phyloP scores from a whole-genome alignment of 2,888 invertebrate genomes.

The Seira musarum region DNA sequence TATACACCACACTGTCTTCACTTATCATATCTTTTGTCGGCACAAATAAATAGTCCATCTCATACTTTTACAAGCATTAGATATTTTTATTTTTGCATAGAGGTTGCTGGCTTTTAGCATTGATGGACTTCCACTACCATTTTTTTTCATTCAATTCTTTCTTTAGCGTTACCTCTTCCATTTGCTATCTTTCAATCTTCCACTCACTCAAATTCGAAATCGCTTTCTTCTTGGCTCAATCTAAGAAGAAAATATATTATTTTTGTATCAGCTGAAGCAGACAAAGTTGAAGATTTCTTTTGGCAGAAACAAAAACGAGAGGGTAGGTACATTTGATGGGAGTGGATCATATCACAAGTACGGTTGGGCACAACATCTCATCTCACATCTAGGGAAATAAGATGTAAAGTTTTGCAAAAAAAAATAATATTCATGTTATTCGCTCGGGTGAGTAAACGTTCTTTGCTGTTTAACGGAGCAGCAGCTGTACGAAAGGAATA shows the following conservation, averaged over 20 bases:
- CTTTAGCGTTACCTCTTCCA: constrained; percentile 49
- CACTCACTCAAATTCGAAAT: constrained; percentile 54
- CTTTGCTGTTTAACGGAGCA: too few species aligned
- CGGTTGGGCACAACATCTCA: too few species aligned
- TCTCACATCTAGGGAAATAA: too few species aligned
- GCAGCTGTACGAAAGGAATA: too few species aligned
- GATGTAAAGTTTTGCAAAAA: too few species aligned
- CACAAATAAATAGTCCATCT: constrained; percentile 28
- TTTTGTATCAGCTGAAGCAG: constrained; percentile 39
- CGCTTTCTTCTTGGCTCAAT: constrained; percentile 54
- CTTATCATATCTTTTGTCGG: constrained; percentile 10
- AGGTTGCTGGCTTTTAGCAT: constrained; percentile 39
- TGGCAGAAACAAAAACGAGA: constrained; percentile 23
- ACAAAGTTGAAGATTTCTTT: constrained; percentile 40
- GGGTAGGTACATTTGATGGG: neutral
- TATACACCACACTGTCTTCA: constrained; percentile 4
- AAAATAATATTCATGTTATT: too few species aligned
- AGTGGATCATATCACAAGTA: too few species aligned
- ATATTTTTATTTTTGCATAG: neutral
- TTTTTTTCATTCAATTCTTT: constrained; percentile 46
- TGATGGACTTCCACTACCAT: constrained; percentile 51
- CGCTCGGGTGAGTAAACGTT: too few species aligned
- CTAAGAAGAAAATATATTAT: constrained; percentile 33
- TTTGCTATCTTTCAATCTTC: constrained; percentile 56
- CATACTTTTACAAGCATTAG: neutral